Percentiles rank a stretch among this genome's conserved stretches.
These are phyloP conservation scores for Ctenopoma multispine DNA, from an alignment of 2,797 vertebrate genomes.

Conservation along the genomic window DNA sequence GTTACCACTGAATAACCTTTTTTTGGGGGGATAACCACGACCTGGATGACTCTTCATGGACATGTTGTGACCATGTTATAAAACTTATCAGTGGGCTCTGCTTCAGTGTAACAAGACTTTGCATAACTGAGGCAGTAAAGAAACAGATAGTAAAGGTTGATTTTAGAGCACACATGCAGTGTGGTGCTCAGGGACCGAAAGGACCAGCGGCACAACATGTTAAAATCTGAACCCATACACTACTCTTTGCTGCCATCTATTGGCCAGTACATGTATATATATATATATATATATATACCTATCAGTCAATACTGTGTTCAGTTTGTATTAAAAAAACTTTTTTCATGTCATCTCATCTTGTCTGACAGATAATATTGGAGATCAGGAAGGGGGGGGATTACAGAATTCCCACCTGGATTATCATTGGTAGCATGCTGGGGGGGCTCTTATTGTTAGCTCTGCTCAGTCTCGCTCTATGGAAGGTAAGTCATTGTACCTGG, in stretches of 20 bases:
- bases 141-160: constrained; percentile 30
- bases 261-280: constrained; percentile 71
- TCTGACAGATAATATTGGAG: constrained; percentile 89
- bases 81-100: background rate
- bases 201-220: constrained; percentile 78
- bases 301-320: background rate
- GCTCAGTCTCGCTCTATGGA: constrained; percentile 93
- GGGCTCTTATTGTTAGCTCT: constrained; percentile 94
- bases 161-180: constrained; percentile 48
- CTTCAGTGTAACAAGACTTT: background rate
- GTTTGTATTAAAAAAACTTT: background rate
- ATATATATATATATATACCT: no score
- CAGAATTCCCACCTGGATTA: constrained; percentile 93
- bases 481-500: constrained; percentile 82
- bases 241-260: constrained; percentile 84
- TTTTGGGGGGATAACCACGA: no score
- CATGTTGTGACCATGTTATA: background rate
- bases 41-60: no score
- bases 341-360: background rate
- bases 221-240: constrained; percentile 1
- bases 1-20: no score
- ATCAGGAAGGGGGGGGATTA: constrained; percentile 94
- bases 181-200: constrained; percentile 87
- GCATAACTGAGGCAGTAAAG: background rate
- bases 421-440: constrained; percentile 93